A percentile compares a stretch with the other conserved stretches of the same genome.
These are phyloP conservation scores for Mactra quadrangularis DNA, from an alignment of 1,140 invertebrate genomes.

Conservation along the genomic window DNA sequence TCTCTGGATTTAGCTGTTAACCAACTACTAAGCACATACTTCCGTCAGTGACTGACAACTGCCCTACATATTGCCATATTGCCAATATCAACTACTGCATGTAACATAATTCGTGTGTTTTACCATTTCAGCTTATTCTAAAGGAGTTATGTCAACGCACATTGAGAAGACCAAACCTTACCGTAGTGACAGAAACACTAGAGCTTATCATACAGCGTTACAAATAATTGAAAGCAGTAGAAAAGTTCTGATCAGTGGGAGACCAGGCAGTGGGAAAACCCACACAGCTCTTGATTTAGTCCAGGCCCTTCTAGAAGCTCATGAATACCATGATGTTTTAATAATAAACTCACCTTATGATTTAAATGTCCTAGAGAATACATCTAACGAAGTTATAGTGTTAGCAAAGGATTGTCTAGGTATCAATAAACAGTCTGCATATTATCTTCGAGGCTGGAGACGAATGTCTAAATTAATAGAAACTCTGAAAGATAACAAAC, in stretches of 20 bases:
- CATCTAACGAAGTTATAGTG: conserved; percentile 22
- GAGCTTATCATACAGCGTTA: conserved; percentile 10
- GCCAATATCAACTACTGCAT: too few species aligned
- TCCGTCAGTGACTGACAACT: too few species aligned
- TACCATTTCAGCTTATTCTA: conserved; percentile 1
- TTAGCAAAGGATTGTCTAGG: conserved; percentile 32
- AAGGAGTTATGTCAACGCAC: background rate
- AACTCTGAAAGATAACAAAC: conserved; percentile 15
- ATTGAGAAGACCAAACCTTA: background rate
- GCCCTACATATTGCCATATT: too few species aligned
- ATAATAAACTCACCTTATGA: conserved; percentile 5
- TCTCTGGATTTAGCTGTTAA: too few species aligned
- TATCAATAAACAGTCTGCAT: background rate
- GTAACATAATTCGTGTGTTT: too few species aligned
- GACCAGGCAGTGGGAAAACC: conserved; percentile 30
- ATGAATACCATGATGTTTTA: conserved; percentile 4
- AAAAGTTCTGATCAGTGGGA: conserved; percentile 28
- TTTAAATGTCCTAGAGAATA: conserved; percentile 3
- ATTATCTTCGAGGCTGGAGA: conserved; percentile 9
- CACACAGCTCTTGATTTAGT: conserved; percentile 16
- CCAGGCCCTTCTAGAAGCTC: background rate
- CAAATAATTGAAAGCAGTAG: background rate
- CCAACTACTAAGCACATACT: too few species aligned
- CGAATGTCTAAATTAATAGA: background rate
- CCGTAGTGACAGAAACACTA: background rate